Evolutionary conservation across 2,113 vertebrate genomes (phyloP), one percentile per base, ranked within the genome.

Genomic region (Henicopernis longicauda): DNA sequence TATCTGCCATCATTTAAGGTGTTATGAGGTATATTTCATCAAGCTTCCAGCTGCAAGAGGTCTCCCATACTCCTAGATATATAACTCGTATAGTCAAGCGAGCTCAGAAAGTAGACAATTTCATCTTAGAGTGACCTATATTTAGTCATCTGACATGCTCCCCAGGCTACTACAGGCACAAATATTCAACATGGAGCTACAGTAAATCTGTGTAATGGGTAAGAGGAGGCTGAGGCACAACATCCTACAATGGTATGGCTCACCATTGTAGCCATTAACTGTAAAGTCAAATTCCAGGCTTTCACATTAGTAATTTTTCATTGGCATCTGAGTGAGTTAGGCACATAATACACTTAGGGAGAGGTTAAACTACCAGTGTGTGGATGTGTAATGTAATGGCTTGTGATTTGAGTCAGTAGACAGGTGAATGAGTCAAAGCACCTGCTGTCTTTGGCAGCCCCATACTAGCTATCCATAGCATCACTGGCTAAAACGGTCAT

Each of bases 381-480:
- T 13, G 29, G 47, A n/a, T 47, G 47, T 50, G 44, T 32, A 67
- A 25, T 11, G 22, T 26, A 70, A 72, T 2, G 4, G 42, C 32
- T 55, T 78, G 21, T 78, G 55, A 66, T 38, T 40, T 63, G n/a
- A 32, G 29, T 55, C 38, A n/a, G 59, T 25, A 76, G 70, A 62
- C 16, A 84, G 50, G 54, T 13, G 22, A 89, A 58, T 17, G 29
- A 62, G 31, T 16, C 47, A 36, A 90, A 90, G 45, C 12, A 55
- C 12, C 52, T 44, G 25, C 32, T 70, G 52, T 27, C 17, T 59
- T 72, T n/a, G 47, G 70, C 61, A 91, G 55, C 0, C 32, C 58
- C 19, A 59, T 34, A 38, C 16, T 32, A 29, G 13, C 12, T 65
- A 20, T 44, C 40, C 0, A 0, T 20, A n/a, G 38, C 10, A 49